phyloP scores from a whole-genome alignment of 1,140 invertebrate species.

The Calephelis virginiensis region DNA sequence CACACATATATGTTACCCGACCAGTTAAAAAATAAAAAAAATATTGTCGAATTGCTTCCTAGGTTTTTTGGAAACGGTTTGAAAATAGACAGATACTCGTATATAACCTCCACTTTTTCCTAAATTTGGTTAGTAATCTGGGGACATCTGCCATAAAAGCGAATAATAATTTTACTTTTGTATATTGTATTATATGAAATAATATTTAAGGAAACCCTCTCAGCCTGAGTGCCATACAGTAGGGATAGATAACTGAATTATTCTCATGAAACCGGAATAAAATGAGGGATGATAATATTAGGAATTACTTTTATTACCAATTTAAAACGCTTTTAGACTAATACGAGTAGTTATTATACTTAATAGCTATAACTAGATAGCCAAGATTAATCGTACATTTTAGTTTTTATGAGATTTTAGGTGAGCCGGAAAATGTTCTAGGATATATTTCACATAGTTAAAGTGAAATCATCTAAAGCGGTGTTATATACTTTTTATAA shows the following conservation, averaged over 20 bases:
- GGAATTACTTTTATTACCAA: conserved; percentile 19
- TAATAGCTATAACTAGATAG: no score
- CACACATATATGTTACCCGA: no score
- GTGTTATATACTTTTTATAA: no score
- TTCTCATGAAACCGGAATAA: conserved; percentile 43
- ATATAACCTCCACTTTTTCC: background rate
- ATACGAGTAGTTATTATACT: no score
- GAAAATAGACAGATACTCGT: background rate
- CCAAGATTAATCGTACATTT: no score
- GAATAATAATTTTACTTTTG: background rate
- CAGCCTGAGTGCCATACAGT: conserved; percentile 48
- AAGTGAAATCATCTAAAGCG: no score
- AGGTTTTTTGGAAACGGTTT: background rate
- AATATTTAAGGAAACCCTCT: conserved; percentile 61
- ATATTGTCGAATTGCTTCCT: no score
- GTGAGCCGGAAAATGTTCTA: no score
- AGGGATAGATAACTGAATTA: conserved; percentile 63
- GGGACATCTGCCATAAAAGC: background rate
- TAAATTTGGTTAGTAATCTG: background rate
- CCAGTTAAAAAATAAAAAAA: no score
- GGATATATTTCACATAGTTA: no score
- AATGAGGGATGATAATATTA: conserved; percentile 36
- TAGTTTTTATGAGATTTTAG: no score
- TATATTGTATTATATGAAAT: conserved; percentile 39
- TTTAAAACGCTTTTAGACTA: background rate